phyloP scores from a whole-genome alignment of 2,888 invertebrate genomes.

The Venustoraphidia nigricollis region DNA sequence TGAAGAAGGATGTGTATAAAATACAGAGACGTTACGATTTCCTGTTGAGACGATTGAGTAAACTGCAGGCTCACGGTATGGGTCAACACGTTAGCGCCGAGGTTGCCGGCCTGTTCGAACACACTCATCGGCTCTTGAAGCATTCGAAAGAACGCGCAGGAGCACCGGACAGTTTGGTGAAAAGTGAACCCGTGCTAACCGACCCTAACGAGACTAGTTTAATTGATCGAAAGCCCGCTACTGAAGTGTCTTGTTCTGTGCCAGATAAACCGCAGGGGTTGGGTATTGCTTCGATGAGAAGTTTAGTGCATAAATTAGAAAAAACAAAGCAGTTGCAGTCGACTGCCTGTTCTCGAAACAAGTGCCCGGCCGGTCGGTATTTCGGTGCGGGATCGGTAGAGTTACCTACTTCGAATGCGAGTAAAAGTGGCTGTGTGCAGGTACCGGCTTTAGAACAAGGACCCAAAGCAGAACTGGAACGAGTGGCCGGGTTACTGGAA shows the following conservation, averaged over 20 bases:
- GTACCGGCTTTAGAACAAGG: slow-evolving; percentile 30
- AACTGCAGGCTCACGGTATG: slow-evolving; percentile 58
- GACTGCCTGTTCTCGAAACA: slow-evolving; percentile 22
- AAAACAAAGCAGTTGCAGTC: slow-evolving; percentile 28
- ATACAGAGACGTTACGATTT: slow-evolving; percentile 56
- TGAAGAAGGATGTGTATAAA: slow-evolving; percentile 37
- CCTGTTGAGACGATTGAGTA: slow-evolving; percentile 54
- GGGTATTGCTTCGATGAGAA: slow-evolving; percentile 36
- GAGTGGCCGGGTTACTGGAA: slow-evolving; percentile 55
- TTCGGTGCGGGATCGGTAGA: slow-evolving; percentile 36
- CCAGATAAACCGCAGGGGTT: slow-evolving; percentile 28
- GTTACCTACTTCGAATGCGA: slow-evolving; percentile 21
- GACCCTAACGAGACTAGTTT: slow-evolving; percentile 18
- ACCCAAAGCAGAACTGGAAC: slow-evolving; percentile 42
- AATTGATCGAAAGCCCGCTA: not conserved
- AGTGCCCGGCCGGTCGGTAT: slow-evolving; percentile 25
- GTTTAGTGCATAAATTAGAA: slow-evolving; percentile 37
- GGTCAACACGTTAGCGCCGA: slow-evolving; percentile 69
- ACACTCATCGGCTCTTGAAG: slow-evolving; percentile 42
- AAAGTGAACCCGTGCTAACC: slow-evolving; percentile 29
- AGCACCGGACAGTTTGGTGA: not conserved
- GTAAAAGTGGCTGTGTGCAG: slow-evolving; percentile 14
- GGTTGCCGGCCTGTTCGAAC: slow-evolving; percentile 58
- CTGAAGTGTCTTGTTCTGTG: not conserved
- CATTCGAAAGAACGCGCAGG: slow-evolving; percentile 16